phyloP scores from a whole-genome alignment of 2,113 vertebrate genomes.

The Eretmochelys imbricata region DNA sequence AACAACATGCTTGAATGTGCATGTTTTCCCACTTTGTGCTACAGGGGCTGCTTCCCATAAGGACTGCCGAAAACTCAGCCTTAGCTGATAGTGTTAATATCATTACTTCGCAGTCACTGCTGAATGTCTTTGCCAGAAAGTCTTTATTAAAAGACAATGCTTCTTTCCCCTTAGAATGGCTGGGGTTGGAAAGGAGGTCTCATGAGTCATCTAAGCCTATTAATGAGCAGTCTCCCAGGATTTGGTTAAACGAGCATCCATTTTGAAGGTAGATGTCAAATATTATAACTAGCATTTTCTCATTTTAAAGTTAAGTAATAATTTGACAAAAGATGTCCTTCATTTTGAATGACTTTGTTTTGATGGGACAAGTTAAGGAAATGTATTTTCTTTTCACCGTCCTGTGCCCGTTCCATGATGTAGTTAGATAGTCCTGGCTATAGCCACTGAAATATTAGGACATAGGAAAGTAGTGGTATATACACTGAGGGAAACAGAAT shows the following conservation, averaged over 20 bases:
- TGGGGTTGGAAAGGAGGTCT: conserved; percentile 31
- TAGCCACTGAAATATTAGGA: conserved; percentile 51
- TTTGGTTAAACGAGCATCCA: background rate
- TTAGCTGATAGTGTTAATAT: conserved; percentile 29
- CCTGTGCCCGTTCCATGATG: conserved; percentile 61
- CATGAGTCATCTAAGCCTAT: conserved; percentile 38
- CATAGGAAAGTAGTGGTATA: background rate
- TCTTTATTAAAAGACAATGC: conserved; percentile 13
- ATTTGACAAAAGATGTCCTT: conserved; percentile 68
- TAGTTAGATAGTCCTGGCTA: conserved; percentile 61
- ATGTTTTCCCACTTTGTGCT: conserved; percentile 58
- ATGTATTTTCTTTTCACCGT: conserved; percentile 59
- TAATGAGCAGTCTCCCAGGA: background rate
- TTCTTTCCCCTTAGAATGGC: conserved; percentile 3
- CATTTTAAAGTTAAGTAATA: conserved; percentile 44
- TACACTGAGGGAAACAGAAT: background rate
- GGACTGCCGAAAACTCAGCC: conserved; percentile 10
- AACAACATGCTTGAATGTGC: conserved; percentile 58
- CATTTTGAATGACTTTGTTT: conserved; percentile 60
- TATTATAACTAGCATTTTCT: conserved; percentile 13
- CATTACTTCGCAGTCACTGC: conserved; percentile 38
- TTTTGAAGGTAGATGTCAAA: background rate
- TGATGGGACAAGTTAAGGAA: conserved; percentile 69
- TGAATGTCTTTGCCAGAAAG: conserved; percentile 39
- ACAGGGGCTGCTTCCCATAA: conserved; percentile 26